Evolutionary conservation across 2,888 invertebrate genomes (phyloP).

Genomic region (Machimus rusticus): DNA sequence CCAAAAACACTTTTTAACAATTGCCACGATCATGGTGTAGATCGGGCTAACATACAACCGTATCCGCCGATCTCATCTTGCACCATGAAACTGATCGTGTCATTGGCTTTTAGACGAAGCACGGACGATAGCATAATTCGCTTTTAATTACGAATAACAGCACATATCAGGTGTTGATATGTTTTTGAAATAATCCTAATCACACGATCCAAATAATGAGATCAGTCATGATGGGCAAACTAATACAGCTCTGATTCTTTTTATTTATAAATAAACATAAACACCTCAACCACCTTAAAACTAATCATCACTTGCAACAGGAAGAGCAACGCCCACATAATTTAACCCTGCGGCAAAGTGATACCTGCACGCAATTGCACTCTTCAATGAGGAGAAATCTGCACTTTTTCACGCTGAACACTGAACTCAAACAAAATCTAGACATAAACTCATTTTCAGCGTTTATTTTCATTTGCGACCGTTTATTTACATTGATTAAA

Average conservation of each 20-base stretch:
- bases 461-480: background rate
- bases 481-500: background rate
- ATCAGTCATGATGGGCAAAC: background rate
- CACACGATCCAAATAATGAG: background rate
- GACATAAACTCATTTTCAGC: background rate
- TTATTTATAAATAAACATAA: background rate
- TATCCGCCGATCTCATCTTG: background rate
- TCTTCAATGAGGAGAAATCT: background rate
- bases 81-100: background rate
- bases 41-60: background rate
- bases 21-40: background rate
- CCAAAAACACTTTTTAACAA: background rate
- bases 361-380: background rate
- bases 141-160: background rate
- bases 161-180: background rate
- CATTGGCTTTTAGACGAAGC: background rate
- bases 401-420: background rate
- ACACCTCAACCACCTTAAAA: background rate
- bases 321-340: constrained; percentile 1
- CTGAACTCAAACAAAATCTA: background rate
- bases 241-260: background rate
- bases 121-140: background rate
- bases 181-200: background rate
- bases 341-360: background rate
- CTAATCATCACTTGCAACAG: background rate